Conservation (phyloP, 2,113 vertebrate genomes). For the zebrafish (Danio rerio) region GRCz12tu NC_133186.1:10314001-10314500, state of each 20-base stretch:
- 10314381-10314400: no score
- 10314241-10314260: not conserved
- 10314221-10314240: not conserved
- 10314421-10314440: no score
- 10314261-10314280: not conserved
- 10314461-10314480: no score
- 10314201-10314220: conserved; percentile 19
- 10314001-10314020: conserved; percentile 66
- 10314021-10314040: conserved; percentile 3
- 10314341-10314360: not conserved
- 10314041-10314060: conserved; percentile 43
- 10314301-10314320: not conserved
- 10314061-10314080: conserved; percentile 40
- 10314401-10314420: no score
- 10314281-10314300: not conserved
- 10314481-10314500: no score
- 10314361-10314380: no score
- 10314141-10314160: conserved; percentile 31
- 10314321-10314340: no score
- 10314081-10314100: conserved; percentile 50
- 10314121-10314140: conserved; percentile 39
- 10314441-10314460: no score
- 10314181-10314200: conserved; percentile 40
- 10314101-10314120: conserved; percentile 29
- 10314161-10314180: not conserved